Evolutionary conservation across 2,888 invertebrate genomes (phyloP).

Genomic region (Celastrina argiolus): DNA sequence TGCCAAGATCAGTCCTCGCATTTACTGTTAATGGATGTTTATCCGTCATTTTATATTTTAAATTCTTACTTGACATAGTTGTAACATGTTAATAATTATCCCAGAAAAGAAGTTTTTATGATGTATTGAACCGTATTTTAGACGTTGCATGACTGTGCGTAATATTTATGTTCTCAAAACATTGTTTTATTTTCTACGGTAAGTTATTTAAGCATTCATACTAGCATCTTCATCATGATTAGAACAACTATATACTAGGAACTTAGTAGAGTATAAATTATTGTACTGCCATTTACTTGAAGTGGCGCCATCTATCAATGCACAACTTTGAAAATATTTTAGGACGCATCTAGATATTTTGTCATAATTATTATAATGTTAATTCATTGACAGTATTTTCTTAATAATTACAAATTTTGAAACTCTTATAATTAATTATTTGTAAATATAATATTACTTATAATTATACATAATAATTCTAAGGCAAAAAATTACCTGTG

Average conservation of each 20-base stretch:
- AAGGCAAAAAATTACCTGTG: conserved; percentile 14
- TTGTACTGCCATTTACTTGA: background rate
- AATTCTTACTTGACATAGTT: conserved; percentile 5
- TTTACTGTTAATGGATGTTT: conserved; percentile 37
- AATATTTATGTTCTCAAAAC: background rate
- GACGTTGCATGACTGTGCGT: conserved; percentile 14
- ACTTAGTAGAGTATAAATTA: background rate
- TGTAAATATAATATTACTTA: background rate
- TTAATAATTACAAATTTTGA: background rate
- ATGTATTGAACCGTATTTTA: conserved; percentile 8
- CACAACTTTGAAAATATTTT: background rate
- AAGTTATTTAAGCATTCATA: no score
- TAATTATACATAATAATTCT: background rate
- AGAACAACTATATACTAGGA: background rate
- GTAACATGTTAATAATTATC: conserved; percentile 15
- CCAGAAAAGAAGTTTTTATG: conserved; percentile 7
- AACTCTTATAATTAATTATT: background rate
- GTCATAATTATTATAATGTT: background rate
- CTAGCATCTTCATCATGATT: background rate
- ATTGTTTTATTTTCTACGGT: background rate
- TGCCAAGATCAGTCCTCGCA: conserved; percentile 71
- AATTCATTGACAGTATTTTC: background rate
- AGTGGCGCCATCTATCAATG: background rate
- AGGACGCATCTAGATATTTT: background rate
- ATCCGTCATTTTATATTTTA: background rate